Conservation (phyloP, 1,140 invertebrate genomes). For the Polypedilum vanderplanki region DNA sequence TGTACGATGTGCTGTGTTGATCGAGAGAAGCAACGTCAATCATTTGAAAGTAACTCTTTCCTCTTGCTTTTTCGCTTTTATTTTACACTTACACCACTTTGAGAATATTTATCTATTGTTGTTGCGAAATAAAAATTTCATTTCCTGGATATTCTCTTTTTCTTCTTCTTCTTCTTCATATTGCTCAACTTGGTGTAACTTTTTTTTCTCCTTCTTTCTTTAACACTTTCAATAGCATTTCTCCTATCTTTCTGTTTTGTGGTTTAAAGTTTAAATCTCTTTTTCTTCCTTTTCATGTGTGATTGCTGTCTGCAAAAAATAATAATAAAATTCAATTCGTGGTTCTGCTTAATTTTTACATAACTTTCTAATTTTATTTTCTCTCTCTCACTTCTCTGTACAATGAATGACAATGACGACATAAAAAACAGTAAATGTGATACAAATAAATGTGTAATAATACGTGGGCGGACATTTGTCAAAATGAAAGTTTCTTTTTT, state of each 20-base stretch:
- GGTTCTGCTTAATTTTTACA: background rate
- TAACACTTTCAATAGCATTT: background rate
- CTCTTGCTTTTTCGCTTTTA: background rate
- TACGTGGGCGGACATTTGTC: background rate
- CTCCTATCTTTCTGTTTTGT: background rate
- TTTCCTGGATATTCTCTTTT: constrained; percentile 17
- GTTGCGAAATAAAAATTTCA: background rate
- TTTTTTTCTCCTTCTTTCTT: background rate
- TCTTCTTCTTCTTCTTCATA: background rate
- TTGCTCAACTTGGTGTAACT: background rate
- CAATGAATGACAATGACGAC: background rate
- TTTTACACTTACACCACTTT: background rate
- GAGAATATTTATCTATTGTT: background rate
- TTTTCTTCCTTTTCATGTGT: too few species aligned
- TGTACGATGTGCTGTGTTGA: background rate
- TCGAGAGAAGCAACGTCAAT: constrained; percentile 20
- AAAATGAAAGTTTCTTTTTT: constrained; percentile 6
- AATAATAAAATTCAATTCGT: background rate
- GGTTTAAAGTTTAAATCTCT: background rate
- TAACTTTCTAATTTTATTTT: background rate
- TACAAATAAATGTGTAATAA: constrained; percentile 6
- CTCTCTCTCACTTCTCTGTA: background rate
- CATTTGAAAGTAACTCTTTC: background rate
- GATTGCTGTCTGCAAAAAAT: too few species aligned
- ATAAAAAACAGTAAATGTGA: background rate